Percentiles rank a stretch among this genome's conserved stretches.
These are phyloP conservation scores for Syngnathus scovelli DNA, from an alignment of 2,113 vertebrate genomes.

Conservation along the genomic window DNA sequence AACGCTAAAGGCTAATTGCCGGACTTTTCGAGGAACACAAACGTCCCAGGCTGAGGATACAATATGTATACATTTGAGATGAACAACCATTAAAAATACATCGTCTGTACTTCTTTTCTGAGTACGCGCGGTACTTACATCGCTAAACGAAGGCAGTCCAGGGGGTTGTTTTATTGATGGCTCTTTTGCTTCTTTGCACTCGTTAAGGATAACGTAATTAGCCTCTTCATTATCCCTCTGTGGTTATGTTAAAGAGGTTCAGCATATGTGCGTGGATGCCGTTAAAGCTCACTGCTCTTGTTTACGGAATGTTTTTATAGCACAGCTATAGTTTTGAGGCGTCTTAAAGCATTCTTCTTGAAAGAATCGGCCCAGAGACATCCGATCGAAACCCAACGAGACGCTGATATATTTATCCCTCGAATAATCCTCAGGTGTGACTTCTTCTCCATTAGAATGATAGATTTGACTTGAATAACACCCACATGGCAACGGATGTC, in stretches of 20 bases:
- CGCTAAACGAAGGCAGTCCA: conserved; percentile 45
- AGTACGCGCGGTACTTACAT: conserved; percentile 17
- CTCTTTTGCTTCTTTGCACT: conserved; percentile 53
- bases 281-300: conserved; percentile 11
- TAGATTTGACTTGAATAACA: conserved; percentile 70
- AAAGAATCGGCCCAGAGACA: conserved; percentile 54
- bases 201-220: conserved; percentile 54
- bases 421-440: conserved; percentile 70
- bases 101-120: conserved; percentile 14
- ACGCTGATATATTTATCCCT: conserved; percentile 65
- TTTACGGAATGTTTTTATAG: conserved; percentile 26
- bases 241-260: conserved; percentile 46
- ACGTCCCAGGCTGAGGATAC: not conserved
- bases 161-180: conserved; percentile 53
- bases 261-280: conserved; percentile 36
- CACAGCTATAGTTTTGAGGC: conserved; percentile 23
- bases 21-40: not conserved
- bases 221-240: conserved; percentile 49
- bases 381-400: conserved; percentile 56
- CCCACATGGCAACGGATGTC: conserved; percentile 66
- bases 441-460: conserved; percentile 71
- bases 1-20: not conserved
- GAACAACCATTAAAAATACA: conserved; percentile 15
- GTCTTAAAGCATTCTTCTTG: conserved; percentile 46
- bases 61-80: not conserved